phyloP scores from a whole-genome alignment of 2,888 invertebrate species.

The Epicampocera succincta region DNA sequence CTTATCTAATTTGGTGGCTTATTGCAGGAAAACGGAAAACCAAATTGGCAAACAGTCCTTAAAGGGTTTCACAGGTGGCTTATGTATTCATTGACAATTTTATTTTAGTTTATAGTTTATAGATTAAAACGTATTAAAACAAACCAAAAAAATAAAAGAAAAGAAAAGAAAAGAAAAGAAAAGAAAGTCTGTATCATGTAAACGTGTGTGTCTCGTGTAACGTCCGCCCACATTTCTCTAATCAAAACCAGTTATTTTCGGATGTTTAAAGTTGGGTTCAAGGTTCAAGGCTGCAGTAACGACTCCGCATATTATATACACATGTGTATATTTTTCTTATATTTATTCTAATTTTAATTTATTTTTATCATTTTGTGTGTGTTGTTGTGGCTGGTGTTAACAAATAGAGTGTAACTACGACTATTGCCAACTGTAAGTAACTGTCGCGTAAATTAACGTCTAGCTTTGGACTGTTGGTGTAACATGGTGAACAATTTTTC shows the following conservation, averaged over 20 bases:
- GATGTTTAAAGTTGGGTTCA: constrained; percentile 53
- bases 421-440: constrained; percentile 52
- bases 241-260: constrained; percentile 7
- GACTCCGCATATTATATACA: constrained; percentile 36
- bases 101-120: constrained; percentile 45
- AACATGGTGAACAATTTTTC: no score
- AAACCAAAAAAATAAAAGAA: no score
- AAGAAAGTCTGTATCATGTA: constrained; percentile 25
- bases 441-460: neutral
- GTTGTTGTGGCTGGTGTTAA: constrained; percentile 60
- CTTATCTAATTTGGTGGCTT: constrained; percentile 53
- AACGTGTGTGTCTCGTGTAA: constrained; percentile 64
- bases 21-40: constrained; percentile 10
- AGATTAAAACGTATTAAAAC: constrained; percentile 38
- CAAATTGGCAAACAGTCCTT: constrained; percentile 5
- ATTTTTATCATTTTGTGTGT: constrained; percentile 38
- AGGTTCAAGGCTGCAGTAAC: constrained; percentile 62
- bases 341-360: constrained; percentile 26
- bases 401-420: constrained; percentile 36
- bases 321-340: neutral
- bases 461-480: no score
- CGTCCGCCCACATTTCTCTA: constrained; percentile 57
- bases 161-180: no score
- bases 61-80: constrained; percentile 64
- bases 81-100: constrained; percentile 34